Base-by-base conservation (phyloP, 2,888 invertebrate genomes). In the Pachycephus smyrnensis region DNA sequence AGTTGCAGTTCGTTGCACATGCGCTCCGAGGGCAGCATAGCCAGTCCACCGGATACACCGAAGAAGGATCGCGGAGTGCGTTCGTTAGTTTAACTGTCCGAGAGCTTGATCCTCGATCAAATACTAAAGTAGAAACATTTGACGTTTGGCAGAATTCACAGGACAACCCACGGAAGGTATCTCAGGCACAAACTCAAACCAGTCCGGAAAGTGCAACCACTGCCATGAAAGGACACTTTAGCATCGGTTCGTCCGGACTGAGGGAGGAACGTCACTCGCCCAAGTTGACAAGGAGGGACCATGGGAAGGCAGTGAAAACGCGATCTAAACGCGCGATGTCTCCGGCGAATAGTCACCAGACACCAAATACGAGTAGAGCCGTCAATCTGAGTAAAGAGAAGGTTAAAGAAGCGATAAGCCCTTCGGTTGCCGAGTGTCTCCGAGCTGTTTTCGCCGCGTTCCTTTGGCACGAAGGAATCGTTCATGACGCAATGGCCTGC, bases 401-500 rank as follows among this genome's bases (percentile, higher is more conserved):
- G 15, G 93, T 94, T 1, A 97, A 97, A 90, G 95, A 95, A 84
- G 98, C 98, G 0, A 94, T 98, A 90, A 97, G 98, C 83, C 98
- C 98, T 0, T 97, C 98, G 0, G 96, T 98, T 76, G 98, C 98
- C 0, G 98, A 98, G 91, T 96, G 97, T 85, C 92, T 98, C 33
- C 93, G 99, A n/a, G 97, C 98, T 0, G 97, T 98, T 9, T 99
- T 99, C 92, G 98, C 99, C 0, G 98, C 99, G 0, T 95, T 99
- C 86, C 92, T 99, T 1, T 99, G 99, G 98, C 99, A 99, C 89
- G 98, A 99, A 92, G 97, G 98, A 23, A 95, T 99, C 74, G 98
- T 99, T 0, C 98, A 98, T 90, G 99, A 99, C 91, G 98, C 99
- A 11, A 99, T 99, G 95, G 98, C 99, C 0, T 98, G 98, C 89